Percentiles rank a stretch among this genome's conserved stretches.
These are phyloP conservation scores for Trichosurus vulpecula DNA, from an alignment of 2,797 vertebrate species.

Conservation along the genomic window DNA sequence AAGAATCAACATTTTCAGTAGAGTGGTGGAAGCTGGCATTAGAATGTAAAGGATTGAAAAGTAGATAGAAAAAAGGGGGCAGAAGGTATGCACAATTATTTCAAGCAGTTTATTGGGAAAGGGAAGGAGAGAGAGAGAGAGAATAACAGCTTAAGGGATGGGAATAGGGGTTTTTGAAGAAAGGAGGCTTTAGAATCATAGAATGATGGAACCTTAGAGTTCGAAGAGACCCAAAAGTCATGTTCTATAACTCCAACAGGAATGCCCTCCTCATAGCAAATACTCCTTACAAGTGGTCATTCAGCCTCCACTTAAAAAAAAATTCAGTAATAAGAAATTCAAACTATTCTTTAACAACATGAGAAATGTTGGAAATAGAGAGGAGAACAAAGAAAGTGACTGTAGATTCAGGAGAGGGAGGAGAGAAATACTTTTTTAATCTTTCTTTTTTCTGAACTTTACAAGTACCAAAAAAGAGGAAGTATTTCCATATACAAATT, in stretches of 20 bases:
- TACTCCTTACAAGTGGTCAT: not conserved
- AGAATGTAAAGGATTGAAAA: not conserved
- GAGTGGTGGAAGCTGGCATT: not conserved
- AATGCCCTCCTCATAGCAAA: not conserved
- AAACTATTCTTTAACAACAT: not conserved
- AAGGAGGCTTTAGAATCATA: not conserved
- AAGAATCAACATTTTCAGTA: not conserved
- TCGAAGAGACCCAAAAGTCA: not conserved
- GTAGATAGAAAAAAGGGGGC: not conserved
- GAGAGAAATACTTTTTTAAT: too few relatives aligned
- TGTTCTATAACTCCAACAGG: not conserved
- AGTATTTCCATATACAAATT: not conserved
- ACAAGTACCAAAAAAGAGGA: not conserved
- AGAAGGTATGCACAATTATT: not conserved
- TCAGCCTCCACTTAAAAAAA: not conserved
- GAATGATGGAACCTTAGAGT: not conserved
- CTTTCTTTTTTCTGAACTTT: not conserved
- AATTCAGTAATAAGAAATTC: not conserved
- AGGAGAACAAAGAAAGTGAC: not conserved
- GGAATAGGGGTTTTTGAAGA: not conserved
- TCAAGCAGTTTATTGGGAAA: not conserved
- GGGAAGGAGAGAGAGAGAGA: not conserved
- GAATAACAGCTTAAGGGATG: not conserved
- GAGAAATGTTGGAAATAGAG: not conserved
- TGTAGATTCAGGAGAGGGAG: too few relatives aligned